phyloP scores from a whole-genome alignment of 2,797 vertebrate species.

The Pteropus rufus region DNA sequence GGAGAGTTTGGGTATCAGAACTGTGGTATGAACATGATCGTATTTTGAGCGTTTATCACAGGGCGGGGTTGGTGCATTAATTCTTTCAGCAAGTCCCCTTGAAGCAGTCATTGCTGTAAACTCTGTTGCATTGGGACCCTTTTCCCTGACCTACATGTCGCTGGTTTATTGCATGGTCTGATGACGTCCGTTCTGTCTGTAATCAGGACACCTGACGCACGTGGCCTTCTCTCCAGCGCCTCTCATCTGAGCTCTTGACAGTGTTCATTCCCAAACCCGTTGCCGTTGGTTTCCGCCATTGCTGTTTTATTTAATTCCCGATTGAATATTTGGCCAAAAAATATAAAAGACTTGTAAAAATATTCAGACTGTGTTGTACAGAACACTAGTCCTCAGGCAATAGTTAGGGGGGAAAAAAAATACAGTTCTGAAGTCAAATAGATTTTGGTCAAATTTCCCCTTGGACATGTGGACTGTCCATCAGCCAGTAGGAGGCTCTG shows the following conservation, averaged over 20 bases:
- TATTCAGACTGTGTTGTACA: background rate
- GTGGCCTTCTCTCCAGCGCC: background rate
- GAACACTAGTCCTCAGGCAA: background rate
- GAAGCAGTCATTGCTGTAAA: background rate
- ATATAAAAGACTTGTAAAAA: background rate
- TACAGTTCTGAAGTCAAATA: background rate
- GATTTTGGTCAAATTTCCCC: background rate
- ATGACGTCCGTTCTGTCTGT: accelerated
- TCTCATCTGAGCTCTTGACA: background rate
- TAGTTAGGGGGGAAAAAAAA: background rate
- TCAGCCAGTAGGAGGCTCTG: background rate
- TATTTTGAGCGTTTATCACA: background rate
- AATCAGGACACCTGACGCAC: accelerated
- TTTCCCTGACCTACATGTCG: background rate
- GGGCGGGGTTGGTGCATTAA: background rate
- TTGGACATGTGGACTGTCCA: background rate
- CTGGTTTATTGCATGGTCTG: background rate
- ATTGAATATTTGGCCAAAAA: background rate
- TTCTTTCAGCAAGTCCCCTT: background rate
- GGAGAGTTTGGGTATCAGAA: background rate
- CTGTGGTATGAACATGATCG: too few relatives aligned
- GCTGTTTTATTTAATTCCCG: background rate
- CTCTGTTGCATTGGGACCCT: background rate
- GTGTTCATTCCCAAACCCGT: background rate
- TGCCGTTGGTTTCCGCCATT: background rate